Conservation (phyloP, 2,797 vertebrate genomes). For the Pithecia hirsuta region DNA sequence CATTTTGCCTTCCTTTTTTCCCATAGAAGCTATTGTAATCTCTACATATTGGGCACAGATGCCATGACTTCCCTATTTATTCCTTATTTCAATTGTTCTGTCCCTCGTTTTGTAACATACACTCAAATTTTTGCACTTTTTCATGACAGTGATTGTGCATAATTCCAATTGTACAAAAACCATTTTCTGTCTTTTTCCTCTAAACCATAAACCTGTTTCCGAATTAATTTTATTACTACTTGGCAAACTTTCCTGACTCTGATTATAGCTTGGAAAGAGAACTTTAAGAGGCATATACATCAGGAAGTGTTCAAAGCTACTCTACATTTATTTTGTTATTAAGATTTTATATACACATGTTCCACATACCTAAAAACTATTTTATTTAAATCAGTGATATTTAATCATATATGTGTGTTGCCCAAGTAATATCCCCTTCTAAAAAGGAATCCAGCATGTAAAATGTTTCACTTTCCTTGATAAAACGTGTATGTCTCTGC, state of each 20-base stretch:
- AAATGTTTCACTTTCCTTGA: background rate
- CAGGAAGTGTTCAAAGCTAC: background rate
- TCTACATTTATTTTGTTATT: background rate
- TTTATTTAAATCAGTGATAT: conserved; percentile 26
- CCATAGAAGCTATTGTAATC: background rate
- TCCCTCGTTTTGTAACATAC: background rate
- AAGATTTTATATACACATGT: background rate
- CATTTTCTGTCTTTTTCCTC: background rate
- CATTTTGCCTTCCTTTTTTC: background rate
- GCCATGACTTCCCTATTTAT: background rate
- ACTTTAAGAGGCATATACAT: background rate
- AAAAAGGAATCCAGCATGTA: background rate
- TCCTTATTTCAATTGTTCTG: background rate
- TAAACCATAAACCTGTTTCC: background rate
- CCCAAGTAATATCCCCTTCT: background rate
- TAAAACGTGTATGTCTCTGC: background rate
- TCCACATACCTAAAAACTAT: background rate
- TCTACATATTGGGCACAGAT: background rate
- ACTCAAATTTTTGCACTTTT: background rate
- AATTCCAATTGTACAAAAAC: background rate
- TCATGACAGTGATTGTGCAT: background rate
- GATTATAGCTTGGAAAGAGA: background rate
- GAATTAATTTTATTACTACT: background rate
- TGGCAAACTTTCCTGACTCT: background rate
- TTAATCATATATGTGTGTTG: background rate